These are phyloP conservation scores for Drosophila prolongata DNA, from an alignment of 2,888 invertebrate species.

Conservation along the genomic window DNA sequence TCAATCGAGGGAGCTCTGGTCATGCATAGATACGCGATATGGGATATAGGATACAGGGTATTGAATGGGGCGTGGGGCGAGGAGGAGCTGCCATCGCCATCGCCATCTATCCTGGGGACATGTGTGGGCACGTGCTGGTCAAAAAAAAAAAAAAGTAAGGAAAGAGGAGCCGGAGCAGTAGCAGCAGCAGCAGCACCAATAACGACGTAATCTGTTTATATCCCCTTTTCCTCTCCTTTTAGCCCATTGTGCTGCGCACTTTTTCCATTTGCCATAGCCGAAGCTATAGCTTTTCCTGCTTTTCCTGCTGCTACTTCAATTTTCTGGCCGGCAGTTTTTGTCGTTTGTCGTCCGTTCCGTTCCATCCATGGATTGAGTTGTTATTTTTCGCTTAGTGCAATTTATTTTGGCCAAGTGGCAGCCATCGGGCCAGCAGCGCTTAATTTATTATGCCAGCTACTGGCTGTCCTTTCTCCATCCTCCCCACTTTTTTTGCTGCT, in stretches of 20 bases:
- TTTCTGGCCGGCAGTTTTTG: constrained; percentile 79
- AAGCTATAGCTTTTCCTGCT: constrained; percentile 25
- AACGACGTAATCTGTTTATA: constrained; percentile 81
- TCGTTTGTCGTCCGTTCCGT: constrained; percentile 61
- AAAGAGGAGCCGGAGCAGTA: constrained; percentile 1
- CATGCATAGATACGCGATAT: constrained; percentile 60
- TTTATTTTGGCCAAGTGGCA: constrained; percentile 81
- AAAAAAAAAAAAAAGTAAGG: constrained; percentile 12
- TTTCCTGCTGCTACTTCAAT: constrained; percentile 67
- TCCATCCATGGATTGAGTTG: constrained; percentile 70
- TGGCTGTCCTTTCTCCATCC: constrained; percentile 18
- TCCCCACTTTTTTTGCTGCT: constrained; percentile 4
- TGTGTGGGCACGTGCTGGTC: constrained; percentile 80
- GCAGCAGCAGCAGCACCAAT: constrained; percentile 62
- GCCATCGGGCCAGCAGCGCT: constrained; percentile 77
- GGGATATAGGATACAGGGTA: constrained; percentile 10
- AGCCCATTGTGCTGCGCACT: constrained; percentile 73
- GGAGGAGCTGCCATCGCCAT: constrained; percentile 39
- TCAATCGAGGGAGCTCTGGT: constrained; percentile 72
- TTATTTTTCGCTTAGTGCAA: constrained; percentile 80
- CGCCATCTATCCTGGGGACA: constrained; percentile 63
- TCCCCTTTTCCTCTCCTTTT: constrained; percentile 65
- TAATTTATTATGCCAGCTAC: constrained; percentile 76
- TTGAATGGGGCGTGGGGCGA: neutral
- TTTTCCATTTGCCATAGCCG: constrained; percentile 71